Conservation (phyloP, 2,113 vertebrate genomes). For the Chionomys nivalis region DNA sequence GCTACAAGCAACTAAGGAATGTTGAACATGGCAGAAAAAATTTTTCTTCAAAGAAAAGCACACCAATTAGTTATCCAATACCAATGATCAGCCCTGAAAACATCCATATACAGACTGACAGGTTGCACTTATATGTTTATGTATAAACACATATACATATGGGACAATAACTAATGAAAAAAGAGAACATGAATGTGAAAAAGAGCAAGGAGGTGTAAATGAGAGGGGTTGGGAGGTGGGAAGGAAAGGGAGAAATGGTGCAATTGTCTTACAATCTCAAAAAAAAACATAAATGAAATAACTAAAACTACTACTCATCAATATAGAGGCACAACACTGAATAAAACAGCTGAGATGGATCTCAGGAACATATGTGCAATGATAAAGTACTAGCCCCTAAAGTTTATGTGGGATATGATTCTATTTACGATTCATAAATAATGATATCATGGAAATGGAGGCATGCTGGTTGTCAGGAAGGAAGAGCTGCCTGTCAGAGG, state of each 20-base stretch:
- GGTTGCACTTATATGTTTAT: background rate
- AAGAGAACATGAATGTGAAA: background rate
- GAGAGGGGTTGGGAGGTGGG: background rate
- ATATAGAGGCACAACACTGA: background rate
- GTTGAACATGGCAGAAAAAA: background rate
- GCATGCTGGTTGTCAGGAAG: background rate
- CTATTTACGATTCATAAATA: background rate
- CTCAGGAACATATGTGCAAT: background rate
- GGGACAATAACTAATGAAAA: background rate
- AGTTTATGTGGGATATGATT: background rate
- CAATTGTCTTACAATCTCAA: background rate
- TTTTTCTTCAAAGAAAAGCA: background rate
- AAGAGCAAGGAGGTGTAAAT: background rate
- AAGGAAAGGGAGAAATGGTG: background rate
- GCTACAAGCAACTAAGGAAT: background rate
- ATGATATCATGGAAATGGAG: background rate
- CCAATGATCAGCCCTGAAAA: background rate
- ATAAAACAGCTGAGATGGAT: background rate
- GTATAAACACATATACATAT: background rate
- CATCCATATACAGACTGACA: background rate
- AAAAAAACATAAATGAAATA: background rate
- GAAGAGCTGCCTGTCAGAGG: background rate
- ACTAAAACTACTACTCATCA: background rate
- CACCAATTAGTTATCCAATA: background rate
- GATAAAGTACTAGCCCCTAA: background rate